Conservation (phyloP, 2,888 invertebrate species). For the Meliscaeva auricollis region DNA sequence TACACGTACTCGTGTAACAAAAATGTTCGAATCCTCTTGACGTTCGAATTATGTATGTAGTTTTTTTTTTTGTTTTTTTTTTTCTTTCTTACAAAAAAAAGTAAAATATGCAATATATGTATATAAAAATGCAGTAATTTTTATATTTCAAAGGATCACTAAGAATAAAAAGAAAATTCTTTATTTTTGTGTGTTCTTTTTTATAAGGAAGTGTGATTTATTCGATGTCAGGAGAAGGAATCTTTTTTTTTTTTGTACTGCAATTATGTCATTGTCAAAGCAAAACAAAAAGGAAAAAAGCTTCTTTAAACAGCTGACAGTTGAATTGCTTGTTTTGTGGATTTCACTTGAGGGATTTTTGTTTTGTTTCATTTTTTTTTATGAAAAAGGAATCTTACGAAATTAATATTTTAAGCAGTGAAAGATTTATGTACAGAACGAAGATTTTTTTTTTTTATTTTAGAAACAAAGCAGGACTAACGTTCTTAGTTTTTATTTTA, state of each 20-base stretch:
- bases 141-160: constrained; percentile 31
- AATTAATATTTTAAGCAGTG: constrained; percentile 27
- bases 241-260: constrained; percentile 30
- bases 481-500: neutral
- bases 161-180: constrained; percentile 16
- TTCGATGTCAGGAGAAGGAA: constrained; percentile 36
- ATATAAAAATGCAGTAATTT: constrained; percentile 43
- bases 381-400: constrained; percentile 20
- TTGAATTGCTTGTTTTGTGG: constrained; percentile 40
- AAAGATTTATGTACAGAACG: neutral
- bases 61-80: too few species aligned
- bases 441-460: neutral
- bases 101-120: constrained; percentile 21
- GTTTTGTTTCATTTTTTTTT: neutral
- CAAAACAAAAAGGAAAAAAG: neutral
- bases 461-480: neutral
- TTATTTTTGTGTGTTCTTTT: neutral
- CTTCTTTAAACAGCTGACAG: constrained; percentile 36
- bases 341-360: constrained; percentile 5
- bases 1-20: neutral
- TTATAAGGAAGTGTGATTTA: constrained; percentile 44
- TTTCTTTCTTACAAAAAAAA: neutral
- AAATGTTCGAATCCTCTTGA: neutral
- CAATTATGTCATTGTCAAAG: constrained; percentile 35
- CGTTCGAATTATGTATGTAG: constrained; percentile 2